phyloP scores from a whole-genome alignment of 2,113 vertebrate genomes.

The Lagopus leucura region DNA sequence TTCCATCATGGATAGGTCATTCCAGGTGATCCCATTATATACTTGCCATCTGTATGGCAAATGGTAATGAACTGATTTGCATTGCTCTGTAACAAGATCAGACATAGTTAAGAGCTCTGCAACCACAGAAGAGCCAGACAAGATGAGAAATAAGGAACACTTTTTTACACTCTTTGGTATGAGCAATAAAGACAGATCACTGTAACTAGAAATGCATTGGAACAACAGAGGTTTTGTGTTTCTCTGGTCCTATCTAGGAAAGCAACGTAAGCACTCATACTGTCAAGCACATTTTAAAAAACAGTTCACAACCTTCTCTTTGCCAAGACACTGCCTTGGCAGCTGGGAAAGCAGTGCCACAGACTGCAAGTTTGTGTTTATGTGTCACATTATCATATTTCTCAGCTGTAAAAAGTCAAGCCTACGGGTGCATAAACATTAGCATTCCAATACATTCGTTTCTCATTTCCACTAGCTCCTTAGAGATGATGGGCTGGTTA shows the following conservation, averaged over 20 bases:
- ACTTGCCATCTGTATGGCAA: slow-evolving; percentile 94
- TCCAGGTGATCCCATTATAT: slow-evolving; percentile 74
- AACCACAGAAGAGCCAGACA: not conserved
- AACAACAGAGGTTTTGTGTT: not conserved
- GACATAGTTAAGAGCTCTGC: not conserved
- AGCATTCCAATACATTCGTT: not conserved
- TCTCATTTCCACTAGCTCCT: not conserved
- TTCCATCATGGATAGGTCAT: slow-evolving; percentile 80
- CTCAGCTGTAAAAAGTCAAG: not conserved
- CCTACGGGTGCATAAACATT: not conserved
- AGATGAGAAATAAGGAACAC: not conserved
- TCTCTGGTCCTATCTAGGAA: not conserved
- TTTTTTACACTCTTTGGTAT: not conserved
- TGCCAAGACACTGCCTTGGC: not conserved
- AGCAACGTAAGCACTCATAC: not conserved
- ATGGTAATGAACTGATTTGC: slow-evolving; percentile 83
- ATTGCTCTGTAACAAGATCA: slow-evolving; percentile 78
- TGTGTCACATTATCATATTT: not conserved
- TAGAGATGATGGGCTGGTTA: not conserved
- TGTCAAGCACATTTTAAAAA: not conserved
- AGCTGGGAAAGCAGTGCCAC: not conserved
- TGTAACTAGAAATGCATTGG: not conserved
- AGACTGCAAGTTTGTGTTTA: not conserved
- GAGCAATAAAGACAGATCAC: not conserved
- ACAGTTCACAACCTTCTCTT: not conserved